Evolutionary conservation across 2,113 vertebrate genomes (phyloP).

Genomic region (Choloepus hoffmanni): DNA sequence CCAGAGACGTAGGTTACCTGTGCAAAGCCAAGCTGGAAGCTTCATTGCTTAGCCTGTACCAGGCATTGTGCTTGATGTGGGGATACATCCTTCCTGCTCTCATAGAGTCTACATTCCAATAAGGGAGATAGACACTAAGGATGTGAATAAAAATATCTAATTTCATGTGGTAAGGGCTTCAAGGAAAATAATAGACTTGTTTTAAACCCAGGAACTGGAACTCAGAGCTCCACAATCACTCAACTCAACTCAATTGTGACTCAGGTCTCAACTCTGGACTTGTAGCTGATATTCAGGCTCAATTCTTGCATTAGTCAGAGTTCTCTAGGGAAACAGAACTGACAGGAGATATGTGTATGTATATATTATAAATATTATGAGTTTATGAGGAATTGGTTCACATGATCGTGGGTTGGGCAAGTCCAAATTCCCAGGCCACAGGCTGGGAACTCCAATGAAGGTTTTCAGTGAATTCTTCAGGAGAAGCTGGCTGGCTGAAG

Average conservation of each 20-base stretch:
- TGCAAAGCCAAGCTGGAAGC: not conserved
- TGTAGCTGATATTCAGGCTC: not conserved
- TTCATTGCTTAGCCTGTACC: not conserved
- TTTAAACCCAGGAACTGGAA: not conserved
- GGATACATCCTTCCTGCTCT: not conserved
- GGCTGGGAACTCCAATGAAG: too few relatives aligned
- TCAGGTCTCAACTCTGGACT: not conserved
- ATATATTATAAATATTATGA: too few relatives aligned
- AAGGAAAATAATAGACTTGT: conserved; percentile 42
- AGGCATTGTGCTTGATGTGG: not conserved
- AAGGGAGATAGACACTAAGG: not conserved
- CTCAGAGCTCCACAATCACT: conserved; percentile 5
- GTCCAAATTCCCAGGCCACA: too few relatives aligned
- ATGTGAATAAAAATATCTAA: not conserved
- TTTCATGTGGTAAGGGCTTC: conserved; percentile 11
- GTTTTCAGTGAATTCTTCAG: too few relatives aligned
- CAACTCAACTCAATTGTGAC: not conserved
- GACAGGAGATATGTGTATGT: too few relatives aligned
- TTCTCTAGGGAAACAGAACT: too few relatives aligned
- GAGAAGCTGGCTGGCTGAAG: too few relatives aligned
- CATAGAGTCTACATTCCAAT: not conserved
- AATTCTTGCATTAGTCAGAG: not conserved
- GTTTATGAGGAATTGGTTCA: too few relatives aligned
- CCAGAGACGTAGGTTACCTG: not conserved
- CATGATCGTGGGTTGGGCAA: too few relatives aligned